Evolutionary conservation across 2,113 vertebrate genomes (phyloP).

Genomic region (Syngnathoides biaculeatus): DNA sequence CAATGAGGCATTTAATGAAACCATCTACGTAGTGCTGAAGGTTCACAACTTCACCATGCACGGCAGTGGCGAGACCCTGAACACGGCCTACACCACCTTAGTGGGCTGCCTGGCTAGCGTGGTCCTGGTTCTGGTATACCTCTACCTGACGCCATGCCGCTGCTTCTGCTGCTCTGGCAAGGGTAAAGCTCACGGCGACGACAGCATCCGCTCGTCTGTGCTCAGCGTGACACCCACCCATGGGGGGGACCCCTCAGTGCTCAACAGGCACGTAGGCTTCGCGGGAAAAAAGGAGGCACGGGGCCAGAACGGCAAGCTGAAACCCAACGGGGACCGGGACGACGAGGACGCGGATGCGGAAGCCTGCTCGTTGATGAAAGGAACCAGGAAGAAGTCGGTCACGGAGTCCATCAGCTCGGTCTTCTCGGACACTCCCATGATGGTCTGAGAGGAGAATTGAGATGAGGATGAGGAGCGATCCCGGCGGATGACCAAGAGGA

Average conservation of each 20-base stretch:
- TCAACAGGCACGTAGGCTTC: constrained; percentile 79
- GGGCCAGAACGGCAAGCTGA: constrained; percentile 89
- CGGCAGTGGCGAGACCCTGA: constrained; percentile 80
- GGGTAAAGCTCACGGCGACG: constrained; percentile 76
- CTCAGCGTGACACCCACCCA: constrained; percentile 91
- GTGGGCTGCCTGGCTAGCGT: constrained; percentile 94
- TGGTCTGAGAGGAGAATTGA: constrained; percentile 76
- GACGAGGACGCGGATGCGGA: constrained; percentile 63
- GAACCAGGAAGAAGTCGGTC: constrained; percentile 88
- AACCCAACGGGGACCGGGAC: constrained; percentile 69
- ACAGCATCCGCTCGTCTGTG: constrained; percentile 93
- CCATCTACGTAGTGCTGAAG: constrained; percentile 86
- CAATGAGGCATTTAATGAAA: constrained; percentile 86
- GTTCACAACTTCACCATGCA: constrained; percentile 88
- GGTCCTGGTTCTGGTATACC: constrained; percentile 92
- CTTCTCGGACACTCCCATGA: constrained; percentile 96
- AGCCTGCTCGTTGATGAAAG: constrained; percentile 70
- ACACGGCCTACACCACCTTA: constrained; percentile 95
- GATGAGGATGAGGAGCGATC: neutral
- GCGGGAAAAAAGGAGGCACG: constrained; percentile 76
- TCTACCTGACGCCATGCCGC: constrained; percentile 93
- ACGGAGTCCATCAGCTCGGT: constrained; percentile 94
- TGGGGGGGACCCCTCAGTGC: constrained; percentile 74
- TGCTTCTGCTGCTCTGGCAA: constrained; percentile 88
- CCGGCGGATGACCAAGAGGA: neutral